Base-by-base conservation (phyloP, 2,797 vertebrate genomes). In the Tangara arthus region DNA sequence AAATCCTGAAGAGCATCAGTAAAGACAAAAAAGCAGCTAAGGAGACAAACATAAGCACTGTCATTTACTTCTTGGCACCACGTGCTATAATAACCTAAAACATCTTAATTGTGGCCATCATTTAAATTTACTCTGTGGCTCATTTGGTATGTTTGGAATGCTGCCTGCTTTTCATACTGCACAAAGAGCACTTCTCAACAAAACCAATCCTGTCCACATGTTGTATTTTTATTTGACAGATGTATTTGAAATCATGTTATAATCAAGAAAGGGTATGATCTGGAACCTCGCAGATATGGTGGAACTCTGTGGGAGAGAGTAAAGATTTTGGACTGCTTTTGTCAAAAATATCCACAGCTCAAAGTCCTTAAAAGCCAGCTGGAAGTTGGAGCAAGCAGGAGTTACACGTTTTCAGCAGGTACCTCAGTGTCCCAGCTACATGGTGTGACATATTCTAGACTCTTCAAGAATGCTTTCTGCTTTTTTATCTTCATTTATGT, bases 121-220 rank as follows among this genome's bases (percentile, higher is more conserved):
- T 95, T 96, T 94, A 93, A 95, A 94, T 96, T 94, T 86, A 73
- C 89, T 95, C 80, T 83, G 93, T 83, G 95, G 95, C 86, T 88
- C 92, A 96, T 73, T 82, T 2, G 57, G 94, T 90, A 95, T 92
- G 88, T 89, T 95, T 39, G 76, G 97, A 97, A 97, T 81, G 95
- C 53, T 75, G 89, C 89, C 80, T 90, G 84, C 61, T 95, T 95
- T 96, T 94, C 93, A 63, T 93, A 59, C 53, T 35, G 59, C 56
- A 78, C 77, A 65, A 59, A 95, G 76, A 92, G 73, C 15, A 22
- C 85, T 92, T 91, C 72, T 93, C 50, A 96, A 94, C 82, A 96
- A 95, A 87, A 41, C 60, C 87, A 83, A n/a, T 66, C 75, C 75
- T 91, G 94, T 91, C 90, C 55, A 89, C 30, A n/a, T 4, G 3